phyloP scores from a whole-genome alignment of 2,113 vertebrate species.

The Sinocyclocheilus rhinocerous region DNA sequence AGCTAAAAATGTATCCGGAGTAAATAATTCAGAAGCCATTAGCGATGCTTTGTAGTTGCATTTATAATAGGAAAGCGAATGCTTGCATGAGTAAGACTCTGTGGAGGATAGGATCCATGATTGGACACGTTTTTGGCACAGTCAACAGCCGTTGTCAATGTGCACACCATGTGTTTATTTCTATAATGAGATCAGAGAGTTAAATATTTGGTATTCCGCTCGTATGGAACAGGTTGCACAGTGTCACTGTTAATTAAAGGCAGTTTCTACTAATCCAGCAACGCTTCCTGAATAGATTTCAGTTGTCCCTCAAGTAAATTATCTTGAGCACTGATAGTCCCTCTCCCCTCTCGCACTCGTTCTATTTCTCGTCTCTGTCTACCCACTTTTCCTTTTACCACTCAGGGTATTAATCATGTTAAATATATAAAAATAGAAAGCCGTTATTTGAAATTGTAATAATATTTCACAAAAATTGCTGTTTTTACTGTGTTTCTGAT shows the following conservation, averaged over 20 bases:
- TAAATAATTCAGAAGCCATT: conserved; percentile 56
- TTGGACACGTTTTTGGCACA: conserved; percentile 49
- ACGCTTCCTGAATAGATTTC: conserved; percentile 82
- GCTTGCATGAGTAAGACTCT: conserved; percentile 41
- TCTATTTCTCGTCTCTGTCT: background rate
- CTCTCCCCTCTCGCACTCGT: conserved; percentile 55
- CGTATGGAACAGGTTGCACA: conserved; percentile 79
- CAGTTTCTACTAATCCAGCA: conserved; percentile 81
- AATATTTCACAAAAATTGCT: too few relatives aligned
- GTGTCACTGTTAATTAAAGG: conserved; percentile 91
- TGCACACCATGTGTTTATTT: conserved; percentile 74
- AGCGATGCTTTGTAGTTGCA: conserved; percentile 43
- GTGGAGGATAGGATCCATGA: conserved; percentile 45
- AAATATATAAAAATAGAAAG: too few relatives aligned
- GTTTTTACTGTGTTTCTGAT: too few relatives aligned
- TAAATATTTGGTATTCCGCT: conserved; percentile 83
- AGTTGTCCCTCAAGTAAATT: conserved; percentile 79
- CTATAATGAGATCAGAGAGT: conserved; percentile 83
- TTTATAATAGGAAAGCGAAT: conserved; percentile 33
- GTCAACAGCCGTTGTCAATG: conserved; percentile 57
- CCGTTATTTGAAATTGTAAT: too few relatives aligned
- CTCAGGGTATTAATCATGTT: conserved; percentile 84
- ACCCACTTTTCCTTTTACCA: background rate
- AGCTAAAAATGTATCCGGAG: conserved; percentile 47
- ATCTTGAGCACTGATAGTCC: conserved; percentile 76